phyloP scores from a whole-genome alignment of 2,888 invertebrate genomes.

The Epinotia ramella region DNA sequence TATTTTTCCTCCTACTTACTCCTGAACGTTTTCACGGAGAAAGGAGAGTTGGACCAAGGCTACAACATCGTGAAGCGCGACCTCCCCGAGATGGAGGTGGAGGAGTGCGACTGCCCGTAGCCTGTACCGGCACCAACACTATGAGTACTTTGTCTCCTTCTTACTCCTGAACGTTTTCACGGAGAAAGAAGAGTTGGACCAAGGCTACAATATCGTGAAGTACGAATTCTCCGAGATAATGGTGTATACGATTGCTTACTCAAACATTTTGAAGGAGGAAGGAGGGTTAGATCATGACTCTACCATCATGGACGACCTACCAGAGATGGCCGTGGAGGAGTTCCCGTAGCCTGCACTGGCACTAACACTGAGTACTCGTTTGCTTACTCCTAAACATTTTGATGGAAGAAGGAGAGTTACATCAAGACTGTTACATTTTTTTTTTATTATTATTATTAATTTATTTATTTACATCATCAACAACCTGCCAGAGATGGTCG shows the following conservation, averaged over 20 bases:
- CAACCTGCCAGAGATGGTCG: conserved; percentile 97
- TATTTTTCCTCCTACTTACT: not conserved
- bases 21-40: too few species aligned
- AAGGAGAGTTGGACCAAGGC: conserved; percentile 70
- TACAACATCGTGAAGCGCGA: conserved; percentile 96
- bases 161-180: too few species aligned
- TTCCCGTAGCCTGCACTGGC: conserved; percentile 88
- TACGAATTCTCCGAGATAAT: conserved; percentile 97
- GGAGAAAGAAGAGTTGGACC: too few species aligned
- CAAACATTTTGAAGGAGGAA: not conserved
- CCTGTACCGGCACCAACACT: conserved; percentile 50
- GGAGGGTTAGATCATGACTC: conserved; percentile 80
- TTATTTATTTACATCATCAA: conserved; percentile 97
- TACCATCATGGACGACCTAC: conserved; percentile 96
- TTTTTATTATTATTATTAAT: too few species aligned
- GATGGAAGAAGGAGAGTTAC: too few species aligned
- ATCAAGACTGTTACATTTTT: too few species aligned
- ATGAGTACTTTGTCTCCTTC: not conserved
- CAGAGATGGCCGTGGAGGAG: conserved; percentile 98
- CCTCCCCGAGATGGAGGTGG: conserved; percentile 97
- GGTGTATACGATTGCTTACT: conserved; percentile 94
- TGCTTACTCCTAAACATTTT: not conserved
- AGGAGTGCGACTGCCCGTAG: conserved; percentile 97
- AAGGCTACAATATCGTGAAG: conserved; percentile 90
- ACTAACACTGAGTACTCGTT: conserved; percentile 26